Percentiles rank a stretch among this genome's conserved stretches.
Conservation (phyloP, 1,140 invertebrate species). For the Pseudoatta argentina region DNA sequence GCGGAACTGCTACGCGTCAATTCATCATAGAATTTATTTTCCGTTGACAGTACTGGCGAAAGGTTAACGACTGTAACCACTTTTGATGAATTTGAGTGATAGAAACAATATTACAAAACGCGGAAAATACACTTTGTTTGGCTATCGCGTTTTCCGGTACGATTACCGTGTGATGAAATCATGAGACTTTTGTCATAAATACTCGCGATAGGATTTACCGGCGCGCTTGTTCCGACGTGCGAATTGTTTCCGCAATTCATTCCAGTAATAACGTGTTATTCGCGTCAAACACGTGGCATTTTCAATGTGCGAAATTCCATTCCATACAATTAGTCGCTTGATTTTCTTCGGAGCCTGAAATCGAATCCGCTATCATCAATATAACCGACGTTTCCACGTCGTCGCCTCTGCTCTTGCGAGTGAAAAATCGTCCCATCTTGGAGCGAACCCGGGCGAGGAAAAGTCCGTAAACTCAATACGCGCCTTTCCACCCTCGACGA, state of each 20-base stretch:
- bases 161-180: constrained; percentile 58
- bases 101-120: constrained; percentile 43
- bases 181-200: constrained; percentile 53
- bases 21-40: constrained; percentile 49
- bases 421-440: constrained; percentile 54
- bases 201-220: constrained; percentile 43
- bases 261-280: constrained; percentile 43
- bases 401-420: constrained; percentile 8
- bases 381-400: constrained; percentile 30
- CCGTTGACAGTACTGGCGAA: constrained; percentile 27
- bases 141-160: constrained; percentile 43
- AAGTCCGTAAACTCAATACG: constrained; percentile 53
- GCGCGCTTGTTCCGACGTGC: not conserved
- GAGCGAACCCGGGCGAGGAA: not conserved
- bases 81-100: constrained; percentile 59
- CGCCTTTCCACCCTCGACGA: not conserved
- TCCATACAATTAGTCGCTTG: constrained; percentile 23
- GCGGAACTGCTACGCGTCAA: constrained; percentile 24
- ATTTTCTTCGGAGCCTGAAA: constrained; percentile 40
- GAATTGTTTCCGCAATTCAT: constrained; percentile 36
- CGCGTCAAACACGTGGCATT: constrained; percentile 2
- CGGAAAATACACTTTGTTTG: constrained; percentile 44
- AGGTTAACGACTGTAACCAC: constrained; percentile 52
- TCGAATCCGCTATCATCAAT: not conserved
- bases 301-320: constrained; percentile 12